These are phyloP conservation scores for Melanotus villosus DNA, from an alignment of 2,888 invertebrate genomes.

Conservation along the genomic window DNA sequence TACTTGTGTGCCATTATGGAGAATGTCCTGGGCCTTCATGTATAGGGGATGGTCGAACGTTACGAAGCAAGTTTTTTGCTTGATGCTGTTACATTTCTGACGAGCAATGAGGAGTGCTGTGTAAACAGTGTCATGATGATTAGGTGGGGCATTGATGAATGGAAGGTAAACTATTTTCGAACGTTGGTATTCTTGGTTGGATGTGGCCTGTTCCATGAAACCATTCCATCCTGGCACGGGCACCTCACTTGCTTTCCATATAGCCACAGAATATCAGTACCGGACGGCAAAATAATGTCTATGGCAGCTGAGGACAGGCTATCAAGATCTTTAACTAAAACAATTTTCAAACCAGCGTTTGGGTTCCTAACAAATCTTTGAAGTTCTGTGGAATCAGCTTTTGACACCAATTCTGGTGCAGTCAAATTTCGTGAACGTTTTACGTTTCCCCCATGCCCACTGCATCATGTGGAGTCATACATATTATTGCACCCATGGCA, in stretches of 20 bases:
- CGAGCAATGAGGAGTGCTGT: not conserved
- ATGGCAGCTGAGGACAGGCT: constrained; percentile 5
- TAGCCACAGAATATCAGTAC: constrained; percentile 25
- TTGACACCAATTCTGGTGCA: not conserved
- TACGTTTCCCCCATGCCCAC: not conserved
- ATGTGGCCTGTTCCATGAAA: constrained; percentile 53
- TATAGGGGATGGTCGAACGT: not conserved
- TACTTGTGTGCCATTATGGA: not conserved
- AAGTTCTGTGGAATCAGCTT: not conserved
- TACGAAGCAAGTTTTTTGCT: not conserved
- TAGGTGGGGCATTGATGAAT: constrained; percentile 56
- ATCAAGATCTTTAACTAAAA: not conserved
- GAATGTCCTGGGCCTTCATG: constrained; percentile 2
- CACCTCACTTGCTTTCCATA: constrained; percentile 13
- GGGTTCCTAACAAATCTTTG: not conserved
- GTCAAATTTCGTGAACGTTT: not conserved
- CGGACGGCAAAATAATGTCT: constrained; percentile 3
- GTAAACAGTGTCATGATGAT: constrained; percentile 6
- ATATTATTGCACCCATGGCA: constrained; percentile 11
- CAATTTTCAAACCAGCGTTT: constrained; percentile 3
- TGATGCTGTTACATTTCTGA: not conserved
- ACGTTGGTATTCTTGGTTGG: constrained; percentile 49
- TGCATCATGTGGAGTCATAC: constrained; percentile 8
- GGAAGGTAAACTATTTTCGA: constrained; percentile 56
- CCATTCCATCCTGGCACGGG: constrained; percentile 52